Conservation (phyloP, 2,888 invertebrate species). For the Scelioninae gen. 1 region DNA sequence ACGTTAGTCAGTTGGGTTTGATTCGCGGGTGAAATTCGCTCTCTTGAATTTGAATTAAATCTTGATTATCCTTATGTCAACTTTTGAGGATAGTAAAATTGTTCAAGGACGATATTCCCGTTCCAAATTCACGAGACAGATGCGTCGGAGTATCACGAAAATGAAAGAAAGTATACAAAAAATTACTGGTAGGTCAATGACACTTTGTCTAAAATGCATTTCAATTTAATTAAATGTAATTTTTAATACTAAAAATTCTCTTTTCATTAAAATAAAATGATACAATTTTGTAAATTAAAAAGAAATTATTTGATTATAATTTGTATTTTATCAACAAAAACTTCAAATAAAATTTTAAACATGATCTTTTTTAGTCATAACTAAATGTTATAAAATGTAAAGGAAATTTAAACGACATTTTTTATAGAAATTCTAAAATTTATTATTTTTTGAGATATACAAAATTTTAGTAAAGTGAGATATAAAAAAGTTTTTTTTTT, state of each 20-base stretch:
- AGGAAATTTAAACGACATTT: too few species aligned
- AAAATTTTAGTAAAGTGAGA: too few species aligned
- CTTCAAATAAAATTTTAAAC: too few species aligned
- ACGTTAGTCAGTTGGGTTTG: conserved; percentile 73
- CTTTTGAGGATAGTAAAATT: conserved; percentile 56
- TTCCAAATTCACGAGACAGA: conserved; percentile 76
- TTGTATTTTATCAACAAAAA: too few species aligned
- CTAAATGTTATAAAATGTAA: too few species aligned
- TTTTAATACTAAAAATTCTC: neutral
- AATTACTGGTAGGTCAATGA: conserved; percentile 77
- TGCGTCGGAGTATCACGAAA: conserved; percentile 78
- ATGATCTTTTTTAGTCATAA: too few species aligned
- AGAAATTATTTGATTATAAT: too few species aligned
- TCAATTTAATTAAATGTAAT: neutral
- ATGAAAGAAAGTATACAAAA: conserved; percentile 79
- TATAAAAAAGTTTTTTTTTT: too few species aligned
- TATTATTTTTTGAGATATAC: too few species aligned
- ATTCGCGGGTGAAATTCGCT: conserved; percentile 49
- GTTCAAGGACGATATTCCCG: conserved; percentile 63
- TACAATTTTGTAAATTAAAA: too few species aligned
- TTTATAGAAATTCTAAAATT: too few species aligned
- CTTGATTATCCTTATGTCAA: conserved; percentile 63
- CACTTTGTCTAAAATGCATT: neutral
- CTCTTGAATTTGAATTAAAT: conserved; percentile 19
- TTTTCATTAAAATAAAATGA: too few species aligned